phyloP scores from a whole-genome alignment of 1,140 invertebrate genomes.

The Plodia interpunctella region DNA sequence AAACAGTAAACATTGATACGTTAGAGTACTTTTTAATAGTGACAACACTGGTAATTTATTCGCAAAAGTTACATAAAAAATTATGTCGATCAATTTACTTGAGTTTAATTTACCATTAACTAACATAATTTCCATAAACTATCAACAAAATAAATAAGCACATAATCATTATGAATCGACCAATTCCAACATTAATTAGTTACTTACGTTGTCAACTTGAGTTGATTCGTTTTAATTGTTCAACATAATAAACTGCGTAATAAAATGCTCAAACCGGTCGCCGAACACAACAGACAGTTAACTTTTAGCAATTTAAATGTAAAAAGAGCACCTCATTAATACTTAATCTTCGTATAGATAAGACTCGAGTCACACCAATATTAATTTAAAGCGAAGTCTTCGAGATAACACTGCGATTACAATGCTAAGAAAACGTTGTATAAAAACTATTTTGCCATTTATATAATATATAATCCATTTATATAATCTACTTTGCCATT shows the following conservation, averaged over 20 bases:
- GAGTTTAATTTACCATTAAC: not conserved
- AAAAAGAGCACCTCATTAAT: constrained; percentile 13
- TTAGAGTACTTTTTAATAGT: no score
- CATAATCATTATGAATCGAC: constrained; percentile 4
- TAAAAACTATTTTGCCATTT: no score
- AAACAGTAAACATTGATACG: no score
- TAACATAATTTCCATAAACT: not conserved
- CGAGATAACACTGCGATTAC: not conserved
- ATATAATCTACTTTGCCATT: no score
- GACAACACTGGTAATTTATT: no score
- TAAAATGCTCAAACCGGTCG: constrained; percentile 28
- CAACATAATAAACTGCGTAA: constrained; percentile 29
- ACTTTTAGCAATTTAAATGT: constrained; percentile 18
- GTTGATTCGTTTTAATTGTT: constrained; percentile 33
- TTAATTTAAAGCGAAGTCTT: not conserved
- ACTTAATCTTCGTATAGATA: constrained; percentile 12
- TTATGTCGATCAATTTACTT: not conserved
- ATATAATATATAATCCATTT: no score
- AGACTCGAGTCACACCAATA: constrained; percentile 1
- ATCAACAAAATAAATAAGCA: not conserved
- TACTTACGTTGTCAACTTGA: constrained; percentile 19
- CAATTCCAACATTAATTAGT: constrained; percentile 17
- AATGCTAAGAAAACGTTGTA: no score
- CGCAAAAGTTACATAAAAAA: not conserved
- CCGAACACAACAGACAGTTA: constrained; percentile 10